Evolutionary conservation across 2,797 vertebrate genomes (phyloP).

Genomic region (Discoglossus pictus): DNA sequence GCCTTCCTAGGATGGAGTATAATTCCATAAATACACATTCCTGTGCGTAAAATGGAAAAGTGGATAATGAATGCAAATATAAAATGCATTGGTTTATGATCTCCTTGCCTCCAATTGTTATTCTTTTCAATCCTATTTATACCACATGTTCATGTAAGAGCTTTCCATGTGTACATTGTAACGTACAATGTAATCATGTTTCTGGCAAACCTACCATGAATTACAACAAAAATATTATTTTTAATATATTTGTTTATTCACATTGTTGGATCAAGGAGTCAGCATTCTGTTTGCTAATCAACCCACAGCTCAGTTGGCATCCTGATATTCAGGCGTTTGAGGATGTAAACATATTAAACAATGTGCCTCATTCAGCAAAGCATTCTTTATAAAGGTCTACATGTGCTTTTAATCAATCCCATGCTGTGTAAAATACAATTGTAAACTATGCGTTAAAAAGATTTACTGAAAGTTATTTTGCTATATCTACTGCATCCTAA

Average conservation of each 20-base stretch:
- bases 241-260: conserved; percentile 57
- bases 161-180: conserved; percentile 42
- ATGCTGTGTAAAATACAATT: conserved; percentile 74
- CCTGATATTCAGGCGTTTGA: conserved; percentile 61
- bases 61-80: conserved; percentile 19
- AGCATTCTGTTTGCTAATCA: conserved; percentile 57
- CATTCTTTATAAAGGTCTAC: conserved; percentile 62
- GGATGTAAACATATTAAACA: conserved; percentile 71
- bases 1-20: neutral
- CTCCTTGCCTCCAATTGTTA: conserved; percentile 23
- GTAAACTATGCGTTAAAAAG: conserved; percentile 78
- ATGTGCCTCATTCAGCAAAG: conserved; percentile 60
- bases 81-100: conserved; percentile 2
- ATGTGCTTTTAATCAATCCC: conserved; percentile 76
- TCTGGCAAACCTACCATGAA: conserved; percentile 37
- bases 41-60: neutral
- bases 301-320: conserved; percentile 56
- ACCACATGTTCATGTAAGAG: conserved; percentile 36
- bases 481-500: conserved; percentile 74
- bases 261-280: conserved; percentile 57
- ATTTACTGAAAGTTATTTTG: conserved; percentile 76
- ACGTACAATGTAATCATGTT: conserved; percentile 38
- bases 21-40: conserved; percentile 4
- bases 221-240: conserved; percentile 57
- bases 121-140: conserved; percentile 37